phyloP scores from a whole-genome alignment of 2,113 vertebrate genomes.

The Phrynosoma blainvillii region DNA sequence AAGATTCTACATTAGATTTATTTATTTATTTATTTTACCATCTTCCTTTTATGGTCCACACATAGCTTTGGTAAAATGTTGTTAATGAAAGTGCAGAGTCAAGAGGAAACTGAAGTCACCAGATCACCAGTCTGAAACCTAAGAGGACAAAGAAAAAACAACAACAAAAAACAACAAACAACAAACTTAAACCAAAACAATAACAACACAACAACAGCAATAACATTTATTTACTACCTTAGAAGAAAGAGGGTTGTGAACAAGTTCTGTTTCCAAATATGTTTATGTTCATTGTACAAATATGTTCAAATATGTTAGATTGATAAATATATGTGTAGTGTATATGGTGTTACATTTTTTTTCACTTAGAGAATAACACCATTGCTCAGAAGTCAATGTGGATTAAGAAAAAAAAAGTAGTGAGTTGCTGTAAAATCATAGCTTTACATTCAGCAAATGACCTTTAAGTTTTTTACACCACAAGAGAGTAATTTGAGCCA shows the following conservation, averaged over 20 bases:
- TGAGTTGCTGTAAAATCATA: not conserved
- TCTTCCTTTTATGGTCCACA: not conserved
- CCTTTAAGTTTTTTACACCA: conserved; percentile 1
- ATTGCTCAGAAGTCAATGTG: conserved; percentile 2
- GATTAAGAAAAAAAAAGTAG: conserved; percentile 25
- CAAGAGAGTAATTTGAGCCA: conserved; percentile 27
- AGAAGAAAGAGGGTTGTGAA: not conserved
- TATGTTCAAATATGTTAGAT: conserved; percentile 7
- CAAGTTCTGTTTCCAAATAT: no score
- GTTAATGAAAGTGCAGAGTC: not conserved
- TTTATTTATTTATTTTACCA: not conserved
- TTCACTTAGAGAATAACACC: conserved; percentile 20
- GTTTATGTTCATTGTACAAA: no score
- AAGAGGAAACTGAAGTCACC: not conserved
- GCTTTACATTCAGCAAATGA: conserved; percentile 47
- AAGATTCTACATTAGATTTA: no score
- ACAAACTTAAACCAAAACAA: no score
- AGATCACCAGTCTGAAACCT: not conserved
- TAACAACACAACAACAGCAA: not conserved
- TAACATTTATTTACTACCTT: not conserved
- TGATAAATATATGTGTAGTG: conserved; percentile 16
- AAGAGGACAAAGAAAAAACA: no score
- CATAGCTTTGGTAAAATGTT: not conserved
- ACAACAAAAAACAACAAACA: not conserved
- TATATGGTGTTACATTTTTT: not conserved